Percentiles rank a stretch among this genome's conserved stretches.
Evolutionary conservation across 2,888 invertebrate species (phyloP).

Genomic region (Lepidocyrtinus sp.): DNA sequence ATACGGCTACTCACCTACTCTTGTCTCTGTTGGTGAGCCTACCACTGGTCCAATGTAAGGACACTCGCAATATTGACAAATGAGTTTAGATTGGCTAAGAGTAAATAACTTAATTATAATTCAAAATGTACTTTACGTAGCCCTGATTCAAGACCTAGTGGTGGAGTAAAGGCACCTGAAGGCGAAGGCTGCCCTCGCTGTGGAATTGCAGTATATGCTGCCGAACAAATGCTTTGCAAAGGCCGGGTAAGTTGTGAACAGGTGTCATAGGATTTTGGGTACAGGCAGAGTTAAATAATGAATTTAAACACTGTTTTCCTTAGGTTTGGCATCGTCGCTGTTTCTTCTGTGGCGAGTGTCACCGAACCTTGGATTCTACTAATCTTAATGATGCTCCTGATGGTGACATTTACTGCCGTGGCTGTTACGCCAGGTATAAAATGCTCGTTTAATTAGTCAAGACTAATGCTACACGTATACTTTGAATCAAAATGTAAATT

Average conservation of each 20-base stretch:
- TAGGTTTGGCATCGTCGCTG: constrained; percentile 91
- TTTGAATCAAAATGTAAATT: neutral
- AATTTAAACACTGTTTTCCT: too few relatives aligned
- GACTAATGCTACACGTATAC: too few relatives aligned
- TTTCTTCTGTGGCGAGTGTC: constrained; percentile 92
- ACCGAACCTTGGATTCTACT: constrained; percentile 89
- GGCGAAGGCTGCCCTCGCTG: constrained; percentile 90
- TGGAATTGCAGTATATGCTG: constrained; percentile 93
- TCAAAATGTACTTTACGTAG: constrained; percentile 74
- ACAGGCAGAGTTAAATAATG: neutral
- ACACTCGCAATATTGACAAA: neutral
- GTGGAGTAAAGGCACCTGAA: constrained; percentile 82
- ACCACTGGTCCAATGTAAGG: constrained; percentile 79
- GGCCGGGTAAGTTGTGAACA: constrained; percentile 76
- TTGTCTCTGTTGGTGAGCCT: constrained; percentile 82
- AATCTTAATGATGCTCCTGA: constrained; percentile 93
- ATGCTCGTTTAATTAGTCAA: constrained; percentile 49
- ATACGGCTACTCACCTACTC: constrained; percentile 88
- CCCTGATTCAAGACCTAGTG: constrained; percentile 82
- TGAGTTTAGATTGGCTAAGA: neutral
- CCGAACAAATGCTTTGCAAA: constrained; percentile 97
- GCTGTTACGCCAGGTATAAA: constrained; percentile 85
- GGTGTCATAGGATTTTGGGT: neutral
- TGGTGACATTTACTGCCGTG: constrained; percentile 93
- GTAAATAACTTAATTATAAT: too few relatives aligned